phyloP scores from a whole-genome alignment of 2,113 vertebrate species.

The Nymphicus hollandicus region DNA sequence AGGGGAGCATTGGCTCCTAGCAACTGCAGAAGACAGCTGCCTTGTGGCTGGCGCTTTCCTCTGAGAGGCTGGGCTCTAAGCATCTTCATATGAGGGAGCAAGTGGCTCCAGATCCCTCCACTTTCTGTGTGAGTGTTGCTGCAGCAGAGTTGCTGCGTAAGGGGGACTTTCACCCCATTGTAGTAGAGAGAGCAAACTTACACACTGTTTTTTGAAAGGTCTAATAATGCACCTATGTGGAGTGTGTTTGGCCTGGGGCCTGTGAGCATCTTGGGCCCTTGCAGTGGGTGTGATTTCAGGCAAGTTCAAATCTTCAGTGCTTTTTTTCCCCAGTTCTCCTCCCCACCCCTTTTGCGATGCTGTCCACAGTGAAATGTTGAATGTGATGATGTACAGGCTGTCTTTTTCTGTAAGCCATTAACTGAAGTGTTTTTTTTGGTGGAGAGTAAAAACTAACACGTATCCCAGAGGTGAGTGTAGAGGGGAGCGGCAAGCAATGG shows the following conservation, averaged over 20 bases:
- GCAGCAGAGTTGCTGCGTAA: neutral
- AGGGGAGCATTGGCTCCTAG: neutral
- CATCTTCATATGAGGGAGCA: neutral
- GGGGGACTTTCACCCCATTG: accelerated
- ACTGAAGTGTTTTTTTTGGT: neutral
- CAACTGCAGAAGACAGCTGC: neutral
- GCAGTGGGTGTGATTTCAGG: neutral
- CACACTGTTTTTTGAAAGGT: neutral
- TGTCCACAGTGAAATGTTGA: neutral
- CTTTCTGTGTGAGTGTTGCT: neutral
- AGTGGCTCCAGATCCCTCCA: neutral
- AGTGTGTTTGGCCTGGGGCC: neutral
- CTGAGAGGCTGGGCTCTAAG: accelerated
- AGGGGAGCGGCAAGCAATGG: neutral
- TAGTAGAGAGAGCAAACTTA: neutral
- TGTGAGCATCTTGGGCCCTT: neutral
- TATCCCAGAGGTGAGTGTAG: neutral
- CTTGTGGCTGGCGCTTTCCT: neutral
- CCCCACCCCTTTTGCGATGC: accelerated
- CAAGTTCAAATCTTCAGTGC: neutral
- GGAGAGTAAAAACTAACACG: neutral
- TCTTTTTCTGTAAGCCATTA: neutral
- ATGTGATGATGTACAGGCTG: neutral
- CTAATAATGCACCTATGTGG: neutral
- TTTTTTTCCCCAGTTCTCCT: accelerated